phyloP scores from a whole-genome alignment of 2,113 vertebrate genomes.

The Cheirogaleus medius region DNA sequence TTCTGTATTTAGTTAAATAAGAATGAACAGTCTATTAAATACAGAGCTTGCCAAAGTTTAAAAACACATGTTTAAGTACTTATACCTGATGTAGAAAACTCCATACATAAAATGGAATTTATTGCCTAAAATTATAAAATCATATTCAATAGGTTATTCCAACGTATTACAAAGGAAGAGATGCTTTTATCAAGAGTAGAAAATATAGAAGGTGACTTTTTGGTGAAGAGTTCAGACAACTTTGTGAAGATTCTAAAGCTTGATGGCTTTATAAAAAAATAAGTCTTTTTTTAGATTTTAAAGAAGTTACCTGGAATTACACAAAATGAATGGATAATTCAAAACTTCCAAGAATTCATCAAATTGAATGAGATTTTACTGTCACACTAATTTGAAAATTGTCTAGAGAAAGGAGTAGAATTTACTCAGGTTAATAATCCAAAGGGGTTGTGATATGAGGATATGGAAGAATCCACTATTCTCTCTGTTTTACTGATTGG shows the following conservation, averaged over 20 bases:
- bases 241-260: background rate
- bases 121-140: background rate
- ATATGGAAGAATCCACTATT: background rate
- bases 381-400: background rate
- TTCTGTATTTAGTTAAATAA: background rate
- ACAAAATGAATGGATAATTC: background rate
- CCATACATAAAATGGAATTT: background rate
- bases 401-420: background rate
- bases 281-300: background rate
- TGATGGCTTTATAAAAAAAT: background rate
- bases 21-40: background rate
- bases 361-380: conserved; percentile 2
- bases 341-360: background rate
- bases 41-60: background rate
- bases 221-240: background rate
- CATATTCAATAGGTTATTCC: background rate
- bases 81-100: background rate
- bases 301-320: background rate
- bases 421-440: background rate
- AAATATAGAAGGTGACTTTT: background rate
- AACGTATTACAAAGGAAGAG: background rate
- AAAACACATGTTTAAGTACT: background rate
- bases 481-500: background rate
- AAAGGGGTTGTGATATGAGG: background rate
- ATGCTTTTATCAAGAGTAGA: background rate